Evolutionary conservation across 30 jellyfish, hydroid and myxozoan genomes (phyloP), one percentile per base, ranked within the genome.

Genomic region (Hydractinia symbiolongicarpus): DNA sequence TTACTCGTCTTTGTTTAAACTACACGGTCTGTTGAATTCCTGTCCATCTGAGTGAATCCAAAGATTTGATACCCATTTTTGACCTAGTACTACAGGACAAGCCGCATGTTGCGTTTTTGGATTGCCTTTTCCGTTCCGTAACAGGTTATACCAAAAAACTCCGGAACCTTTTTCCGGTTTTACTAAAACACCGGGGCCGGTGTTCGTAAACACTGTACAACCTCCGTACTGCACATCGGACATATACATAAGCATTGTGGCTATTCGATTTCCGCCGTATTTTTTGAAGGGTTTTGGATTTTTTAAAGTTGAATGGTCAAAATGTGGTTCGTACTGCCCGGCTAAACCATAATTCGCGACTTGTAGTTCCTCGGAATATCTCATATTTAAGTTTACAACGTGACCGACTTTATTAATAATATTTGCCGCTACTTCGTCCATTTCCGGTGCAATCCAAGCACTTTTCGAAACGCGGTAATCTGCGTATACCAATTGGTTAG

Each of bases 261-360:
- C 85, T 7, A 77, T 77, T 30, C 85, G 75, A 64, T 91, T 91
- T 73, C 98, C 86, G 88, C 96, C 87, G 16, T 87, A 89, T 62
- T 74, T 66, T 50, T 54, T 69, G 77, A 81, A 86, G 15, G 72
- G 87, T 58, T 20, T 68, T 5, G 92, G 72, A 8, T 64, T 53
- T 4, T 61, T 54, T 20, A 83, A 94, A 83, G 89, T 69, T 9
- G 98, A 88, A 55, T 86, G 81, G 60, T 91, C 98, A 79, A 61
- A 91, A 76, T 91, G 98, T 49, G 98, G 96, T 68, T 56, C 92
- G 73, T 91, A 91, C 20, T 85, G 98, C 5, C 98, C 98, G 9
- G 96, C 98, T 10, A 91, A 75, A 15, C 98, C 98, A 67, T 91
- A 91, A 78, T 91, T 91, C 19, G 61, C 86, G 54, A 91, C 87